Conservation (phyloP, 2,797 vertebrate genomes). For the Trachurus trachurus region DNA sequence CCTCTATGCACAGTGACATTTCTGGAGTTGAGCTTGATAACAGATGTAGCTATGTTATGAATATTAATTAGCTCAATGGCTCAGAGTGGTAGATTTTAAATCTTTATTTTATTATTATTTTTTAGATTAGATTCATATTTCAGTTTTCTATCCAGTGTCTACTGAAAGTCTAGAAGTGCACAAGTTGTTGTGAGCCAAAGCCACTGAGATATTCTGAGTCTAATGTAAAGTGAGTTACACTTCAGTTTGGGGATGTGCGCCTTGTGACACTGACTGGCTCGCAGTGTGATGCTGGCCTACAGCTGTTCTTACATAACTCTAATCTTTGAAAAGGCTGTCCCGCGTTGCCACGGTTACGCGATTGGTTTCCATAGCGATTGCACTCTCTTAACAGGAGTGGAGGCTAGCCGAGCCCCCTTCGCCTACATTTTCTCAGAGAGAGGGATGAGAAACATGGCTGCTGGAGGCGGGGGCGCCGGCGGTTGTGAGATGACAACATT, state of each 20-base stretch:
- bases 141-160: background rate
- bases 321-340: conserved; percentile 62
- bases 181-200: background rate
- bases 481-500: conserved; percentile 20
- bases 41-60: background rate
- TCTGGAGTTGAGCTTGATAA: background rate
- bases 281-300: conserved; percentile 48
- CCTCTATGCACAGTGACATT: conserved; percentile 2
- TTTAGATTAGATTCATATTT: too few species aligned
- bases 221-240: conserved; percentile 14
- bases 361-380: conserved; percentile 82
- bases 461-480: conserved; percentile 27
- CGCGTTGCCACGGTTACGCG: conserved; percentile 82
- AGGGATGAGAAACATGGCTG: conserved; percentile 37
- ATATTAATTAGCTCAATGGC: too few species aligned
- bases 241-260: conserved; percentile 18
- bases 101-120: background rate
- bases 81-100: too few species aligned
- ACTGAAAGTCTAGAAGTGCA: background rate
- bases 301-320: conserved; percentile 79
- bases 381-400: conserved; percentile 55
- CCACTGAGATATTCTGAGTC: conserved; percentile 7
- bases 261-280: conserved; percentile 41
- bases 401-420: conserved; percentile 46
- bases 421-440: conserved; percentile 56